Base-by-base conservation (phyloP, 1,140 invertebrate genomes). In the Schlechtendalia chinensis region DNA sequence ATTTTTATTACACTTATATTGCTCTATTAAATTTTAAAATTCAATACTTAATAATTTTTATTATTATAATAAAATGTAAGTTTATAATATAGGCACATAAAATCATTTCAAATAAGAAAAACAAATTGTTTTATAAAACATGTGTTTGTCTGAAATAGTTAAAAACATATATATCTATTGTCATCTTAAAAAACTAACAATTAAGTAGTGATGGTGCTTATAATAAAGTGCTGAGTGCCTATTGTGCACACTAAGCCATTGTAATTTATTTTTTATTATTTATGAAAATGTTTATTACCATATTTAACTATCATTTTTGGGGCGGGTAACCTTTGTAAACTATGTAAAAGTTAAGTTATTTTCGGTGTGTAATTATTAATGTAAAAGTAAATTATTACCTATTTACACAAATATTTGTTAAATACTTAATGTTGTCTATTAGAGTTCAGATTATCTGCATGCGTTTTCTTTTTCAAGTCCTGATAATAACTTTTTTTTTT, bases 231-330 rank as follows among this genome's bases (percentile, higher is more conserved):
- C 54, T 22, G 3, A 16, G n/a, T 71, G 67, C 8, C 24, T 53
- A 71, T 45, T 71, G 14, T 53, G 50, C 50, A 29, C 29, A 19
- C 27, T 54, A 72, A 29, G 27, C 69, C 69, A 72, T 53, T 54
- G 69, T 72, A 54, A 54, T 72, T 72, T 53, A 53, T 50, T 50
- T 50, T n/a, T 72, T 54, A 72, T 72, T 53, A 72, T 53, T 72
- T 54, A 29, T 72, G 50, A 54, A 24, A 54, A 54, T 54, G 27
- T 72, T 71, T 50, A 71, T 71, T 50, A 53, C 47, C 45, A 71
- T 71, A n/a, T 71, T 50, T 50, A 71, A 71, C 24, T 72, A 54
- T 72, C 53, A 27, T n/a, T 71, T 69, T 72, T 72, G 47, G 29
- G 53, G 53, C n/a, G n/a, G n/a, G n/a, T n/a, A n/a, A n/a, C n/a